Base-by-base conservation (phyloP, 2,113 vertebrate species). In the Orcinus orca region DNA sequence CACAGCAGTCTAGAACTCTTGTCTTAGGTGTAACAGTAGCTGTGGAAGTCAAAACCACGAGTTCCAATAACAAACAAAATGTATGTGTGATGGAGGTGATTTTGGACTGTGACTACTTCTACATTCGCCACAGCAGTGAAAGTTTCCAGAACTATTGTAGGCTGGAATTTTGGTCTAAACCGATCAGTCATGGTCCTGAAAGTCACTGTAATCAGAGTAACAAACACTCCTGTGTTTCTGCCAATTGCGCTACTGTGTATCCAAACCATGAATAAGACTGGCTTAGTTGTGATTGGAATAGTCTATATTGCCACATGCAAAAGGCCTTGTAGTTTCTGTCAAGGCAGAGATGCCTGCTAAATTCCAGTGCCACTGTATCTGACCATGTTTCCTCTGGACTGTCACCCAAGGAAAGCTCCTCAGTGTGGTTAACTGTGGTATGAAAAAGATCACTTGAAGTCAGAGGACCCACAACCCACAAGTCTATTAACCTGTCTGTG, bases 101-200 rank as follows among this genome's bases (percentile, higher is more conserved):
- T 97, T 92, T 85, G 93, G 79, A 93, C 89, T 95, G 79, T 88
- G 71, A 65, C 95, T 74, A 33, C 74, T 79, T 93, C 68, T 95
- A 92, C 91, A 97, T 96, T 93, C 0, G 18, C 86, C 83, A 93
- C 0, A 20, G 87, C 63, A 36, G 68, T 95, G 41, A 85, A 93
- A 91, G 82, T 96, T 97, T 97, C 96, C 96, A 96, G 79, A 95
- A 97, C 41, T 84, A 71, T 29, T 33, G 25, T 77, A 81, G 92
- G 90, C 90, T 97, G 94, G 96, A 97, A 95, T 95, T 97, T 95
- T 91, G 93, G 86, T 81, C 95, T 97, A 97, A 98, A 97, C 83
- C 73, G 83, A 98, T 98, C 92, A n/a, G 96, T 97, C 97, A 98
- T 90, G 97, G 97, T 97, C 93, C 58, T 90, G 93, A 96, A 90